Conservation (phyloP, 2,797 vertebrate species). For the Jordanella pulchra region DNA sequence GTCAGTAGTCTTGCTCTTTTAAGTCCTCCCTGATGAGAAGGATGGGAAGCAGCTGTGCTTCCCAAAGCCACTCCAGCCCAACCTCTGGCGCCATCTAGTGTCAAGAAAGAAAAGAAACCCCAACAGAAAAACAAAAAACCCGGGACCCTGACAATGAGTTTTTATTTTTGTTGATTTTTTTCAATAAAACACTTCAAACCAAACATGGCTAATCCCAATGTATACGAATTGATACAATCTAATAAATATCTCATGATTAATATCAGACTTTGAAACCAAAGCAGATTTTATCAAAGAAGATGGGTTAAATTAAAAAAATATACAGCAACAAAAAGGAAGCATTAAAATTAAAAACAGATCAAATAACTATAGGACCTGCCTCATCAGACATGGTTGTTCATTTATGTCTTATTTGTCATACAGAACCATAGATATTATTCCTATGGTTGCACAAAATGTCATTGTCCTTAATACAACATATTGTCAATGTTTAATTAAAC, state of each 20-base stretch:
- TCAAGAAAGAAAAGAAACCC: no score
- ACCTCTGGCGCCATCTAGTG: no score
- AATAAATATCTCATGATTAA: neutral
- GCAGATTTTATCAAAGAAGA: neutral
- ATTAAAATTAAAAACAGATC: neutral
- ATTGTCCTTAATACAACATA: neutral
- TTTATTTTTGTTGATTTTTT: conserved; percentile 8
- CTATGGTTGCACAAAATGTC: no score
- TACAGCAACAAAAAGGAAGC: no score
- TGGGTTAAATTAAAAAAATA: neutral
- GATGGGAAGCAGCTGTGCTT: no score
- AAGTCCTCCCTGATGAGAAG: no score
- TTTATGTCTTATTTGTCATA: neutral
- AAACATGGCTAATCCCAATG: no score
- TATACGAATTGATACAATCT: neutral
- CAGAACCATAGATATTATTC: no score
- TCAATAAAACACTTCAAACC: conserved; percentile 2
- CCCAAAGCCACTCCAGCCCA: no score
- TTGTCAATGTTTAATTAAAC: neutral
- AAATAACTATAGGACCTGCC: neutral
- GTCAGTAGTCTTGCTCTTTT: no score
- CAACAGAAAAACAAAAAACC: no score
- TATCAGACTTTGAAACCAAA: neutral
- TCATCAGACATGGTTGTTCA: neutral
- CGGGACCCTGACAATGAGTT: no score